Evolutionary conservation across 2,888 invertebrate genomes (phyloP), one percentile per base, ranked within the genome.

Genomic region (Eupithecia exiguata): DNA sequence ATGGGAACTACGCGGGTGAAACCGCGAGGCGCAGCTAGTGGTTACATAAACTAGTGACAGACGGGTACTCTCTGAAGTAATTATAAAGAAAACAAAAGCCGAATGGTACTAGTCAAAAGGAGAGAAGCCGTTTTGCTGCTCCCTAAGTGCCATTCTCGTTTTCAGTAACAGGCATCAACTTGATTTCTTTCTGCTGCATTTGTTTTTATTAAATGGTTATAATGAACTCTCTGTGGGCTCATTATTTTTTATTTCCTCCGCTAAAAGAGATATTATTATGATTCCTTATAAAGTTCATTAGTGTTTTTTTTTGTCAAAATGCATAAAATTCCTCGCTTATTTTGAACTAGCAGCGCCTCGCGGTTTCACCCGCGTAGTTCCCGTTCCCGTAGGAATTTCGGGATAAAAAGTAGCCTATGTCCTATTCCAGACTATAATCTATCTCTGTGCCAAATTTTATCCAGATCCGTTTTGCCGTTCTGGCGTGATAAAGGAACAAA

Each of bases 151-250:
- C 71, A 72, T 72, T 72, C 72, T 71, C 74, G 69, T 75, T 77
- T 76, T 74, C 77, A 75, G 71, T 62, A 72, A 68, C 71, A 77
- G 74, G 74, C 69, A 75, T 68, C 65, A 69, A 65, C 70, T 46
- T 46, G 74, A 77, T 75, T 78, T 77, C 76, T 61, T 78, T 77
- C 77, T 69, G 75, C 78, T 77, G 76, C 78, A 75, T 79, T 80
- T 80, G 76, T 79, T 80, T 79, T 77, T 76, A 78, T 80, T 76
- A 70, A 75, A 80, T 74, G 75, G 63, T 63, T 68, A 71, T 70
- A 78, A 79, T 80, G 78, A 78, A 79, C 78, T 72, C 78, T 70
- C 72, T 70, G 71, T 73, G 72, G 72, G 69, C 61, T 40, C 79
- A 74, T 80, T 78, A 77, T 65, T 66, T 79, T 80, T 79, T 79